Conservation (phyloP, 2,797 vertebrate species). For the Anolis apletophallus region DNA sequence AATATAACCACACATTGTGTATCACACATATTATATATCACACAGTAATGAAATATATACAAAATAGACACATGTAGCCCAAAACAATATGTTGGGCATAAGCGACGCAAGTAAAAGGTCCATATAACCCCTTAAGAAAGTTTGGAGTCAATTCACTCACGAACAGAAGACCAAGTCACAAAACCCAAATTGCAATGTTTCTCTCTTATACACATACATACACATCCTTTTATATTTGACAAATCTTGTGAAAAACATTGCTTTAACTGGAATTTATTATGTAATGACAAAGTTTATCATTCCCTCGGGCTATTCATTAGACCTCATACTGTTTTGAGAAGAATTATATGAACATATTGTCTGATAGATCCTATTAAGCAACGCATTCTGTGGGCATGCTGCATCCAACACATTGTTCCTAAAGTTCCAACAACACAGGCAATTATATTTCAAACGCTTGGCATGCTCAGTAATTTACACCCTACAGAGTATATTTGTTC, state of each 20-base stretch:
- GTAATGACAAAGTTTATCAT: neutral
- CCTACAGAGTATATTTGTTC: constrained; percentile 10
- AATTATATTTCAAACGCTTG: neutral
- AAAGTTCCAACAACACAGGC: fast-evolving
- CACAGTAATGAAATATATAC: too few species aligned
- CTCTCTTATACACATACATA: neutral
- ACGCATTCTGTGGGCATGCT: fast-evolving
- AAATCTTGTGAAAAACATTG: neutral
- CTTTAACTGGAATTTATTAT: fast-evolving
- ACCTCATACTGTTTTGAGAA: fast-evolving
- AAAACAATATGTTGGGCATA: too few species aligned
- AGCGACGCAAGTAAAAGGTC: too few species aligned
- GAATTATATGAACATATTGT: fast-evolving
- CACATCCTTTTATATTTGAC: too few species aligned
- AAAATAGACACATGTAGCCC: too few species aligned
- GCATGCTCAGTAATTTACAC: constrained; percentile 25
- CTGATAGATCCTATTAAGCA: fast-evolving
- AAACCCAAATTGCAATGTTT: neutral
- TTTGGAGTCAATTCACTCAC: too few species aligned
- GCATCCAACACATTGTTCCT: fast-evolving
- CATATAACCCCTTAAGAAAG: too few species aligned
- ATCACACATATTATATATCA: too few species aligned
- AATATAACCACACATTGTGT: too few species aligned
- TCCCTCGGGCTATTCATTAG: fast-evolving
- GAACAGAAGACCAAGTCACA: too few species aligned